Conservation (phyloP, 2,888 invertebrate genomes). For the Melipona beecheii region DNA sequence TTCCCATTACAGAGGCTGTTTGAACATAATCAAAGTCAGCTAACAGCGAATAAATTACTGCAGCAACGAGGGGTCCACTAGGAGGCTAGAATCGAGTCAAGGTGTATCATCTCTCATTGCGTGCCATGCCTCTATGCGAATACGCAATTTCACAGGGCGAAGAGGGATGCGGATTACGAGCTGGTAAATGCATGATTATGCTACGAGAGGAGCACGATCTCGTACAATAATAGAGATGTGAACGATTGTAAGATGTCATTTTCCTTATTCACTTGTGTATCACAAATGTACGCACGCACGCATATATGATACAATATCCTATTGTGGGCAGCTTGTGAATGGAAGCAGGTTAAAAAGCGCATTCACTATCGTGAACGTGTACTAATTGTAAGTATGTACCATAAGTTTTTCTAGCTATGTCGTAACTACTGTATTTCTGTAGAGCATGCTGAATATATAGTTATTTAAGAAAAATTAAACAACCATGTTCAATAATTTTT, state of each 20-base stretch:
- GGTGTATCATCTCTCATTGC: constrained; percentile 34
- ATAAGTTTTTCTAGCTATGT: background rate
- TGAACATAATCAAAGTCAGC: background rate
- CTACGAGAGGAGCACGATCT: constrained; percentile 9
- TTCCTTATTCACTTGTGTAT: constrained; percentile 45
- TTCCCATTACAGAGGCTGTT: constrained; percentile 9
- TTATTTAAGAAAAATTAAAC: background rate
- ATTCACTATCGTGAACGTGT: background rate
- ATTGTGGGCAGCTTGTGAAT: constrained; percentile 11
- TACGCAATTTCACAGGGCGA: constrained; percentile 30
- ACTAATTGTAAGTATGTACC: background rate
- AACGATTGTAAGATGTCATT: constrained; percentile 59
- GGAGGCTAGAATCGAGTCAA: constrained; percentile 12
- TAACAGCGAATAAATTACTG: constrained; percentile 8
- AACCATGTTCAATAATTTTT: background rate
- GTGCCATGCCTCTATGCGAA: constrained; percentile 20
- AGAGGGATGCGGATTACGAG: constrained; percentile 22
- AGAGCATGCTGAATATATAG: background rate
- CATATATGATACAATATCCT: background rate
- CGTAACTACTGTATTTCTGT: background rate
- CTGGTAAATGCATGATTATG: constrained; percentile 50
- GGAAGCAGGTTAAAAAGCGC: constrained; percentile 29
- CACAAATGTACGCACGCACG: background rate
- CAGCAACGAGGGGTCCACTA: background rate
- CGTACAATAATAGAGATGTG: constrained; percentile 55